A percentile compares a stretch with the other conserved stretches of the same genome.
Conservation (phyloP, 2,797 vertebrate genomes). For the Toxotes lorentzi region DNA sequence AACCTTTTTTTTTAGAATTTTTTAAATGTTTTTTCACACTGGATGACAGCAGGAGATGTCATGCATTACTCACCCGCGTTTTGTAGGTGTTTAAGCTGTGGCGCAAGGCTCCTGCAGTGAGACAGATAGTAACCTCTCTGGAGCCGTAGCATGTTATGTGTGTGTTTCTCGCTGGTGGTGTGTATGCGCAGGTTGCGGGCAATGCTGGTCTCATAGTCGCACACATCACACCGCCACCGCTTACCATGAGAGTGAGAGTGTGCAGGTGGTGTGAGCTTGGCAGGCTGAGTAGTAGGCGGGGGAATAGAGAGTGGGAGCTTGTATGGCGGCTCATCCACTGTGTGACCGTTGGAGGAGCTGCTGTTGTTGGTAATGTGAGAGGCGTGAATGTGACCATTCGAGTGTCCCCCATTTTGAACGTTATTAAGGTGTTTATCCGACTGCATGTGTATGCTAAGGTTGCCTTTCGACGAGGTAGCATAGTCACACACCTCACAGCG, state of each 20-base stretch:
- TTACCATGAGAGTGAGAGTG: conserved; percentile 79
- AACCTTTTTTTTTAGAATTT: neutral
- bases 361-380: conserved; percentile 66
- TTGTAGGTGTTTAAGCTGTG: conserved; percentile 81
- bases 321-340: conserved; percentile 73
- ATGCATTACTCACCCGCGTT: conserved; percentile 69
- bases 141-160: conserved; percentile 97
- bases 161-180: conserved; percentile 98
- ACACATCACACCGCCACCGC: conserved; percentile 97
- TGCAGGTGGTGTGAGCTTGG: conserved; percentile 72
- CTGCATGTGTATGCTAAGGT: conserved; percentile 99
- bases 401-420: conserved; percentile 91
- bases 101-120: conserved; percentile 92
- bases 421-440: conserved; percentile 99
- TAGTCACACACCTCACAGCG: conserved; percentile 99
- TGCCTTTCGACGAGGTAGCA: conserved; percentile 99
- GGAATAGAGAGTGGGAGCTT: conserved; percentile 68
- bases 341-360: conserved; percentile 63
- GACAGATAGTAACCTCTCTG: conserved; percentile 97
- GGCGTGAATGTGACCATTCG: conserved; percentile 61
- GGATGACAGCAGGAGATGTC: neutral
- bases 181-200: conserved; percentile 98
- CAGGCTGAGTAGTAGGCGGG: conserved; percentile 55
- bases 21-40: neutral
- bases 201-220: conserved; percentile 99